These are phyloP conservation scores for Perizoma flavofasciatum DNA, from an alignment of 2,888 invertebrate species.

Conservation along the genomic window DNA sequence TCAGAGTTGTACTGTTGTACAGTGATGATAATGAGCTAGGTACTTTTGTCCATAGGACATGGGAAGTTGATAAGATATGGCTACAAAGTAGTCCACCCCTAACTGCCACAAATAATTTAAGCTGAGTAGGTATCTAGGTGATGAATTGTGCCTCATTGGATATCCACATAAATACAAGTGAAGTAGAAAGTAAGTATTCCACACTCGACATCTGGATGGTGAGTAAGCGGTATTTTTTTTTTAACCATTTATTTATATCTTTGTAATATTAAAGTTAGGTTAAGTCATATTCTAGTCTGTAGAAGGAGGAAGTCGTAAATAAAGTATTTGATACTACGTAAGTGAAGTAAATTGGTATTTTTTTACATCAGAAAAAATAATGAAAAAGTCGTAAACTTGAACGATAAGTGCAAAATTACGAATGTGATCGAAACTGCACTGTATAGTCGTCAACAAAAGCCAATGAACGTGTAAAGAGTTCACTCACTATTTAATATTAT, in stretches of 20 bases:
- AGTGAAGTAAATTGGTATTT: slow-evolving; percentile 23
- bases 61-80: slow-evolving; percentile 57
- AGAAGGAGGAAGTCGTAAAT: slow-evolving; percentile 19
- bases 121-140: slow-evolving; percentile 44
- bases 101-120: slow-evolving; percentile 34
- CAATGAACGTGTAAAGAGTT: background rate
- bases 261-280: slow-evolving; percentile 19
- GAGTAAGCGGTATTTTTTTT: slow-evolving; percentile 47
- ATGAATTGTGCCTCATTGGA: slow-evolving; percentile 44
- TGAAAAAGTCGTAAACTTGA: slow-evolving; percentile 16
- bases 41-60: slow-evolving; percentile 51
- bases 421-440: slow-evolving; percentile 14
- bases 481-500: no score
- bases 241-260: slow-evolving; percentile 28
- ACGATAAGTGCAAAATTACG: slow-evolving; percentile 9
- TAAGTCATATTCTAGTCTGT: slow-evolving; percentile 34
- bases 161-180: slow-evolving; percentile 56
- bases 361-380: slow-evolving; percentile 31
- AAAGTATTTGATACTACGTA: slow-evolving; percentile 28
- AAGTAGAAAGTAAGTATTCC: slow-evolving; percentile 64
- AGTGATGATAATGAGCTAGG: slow-evolving; percentile 42
- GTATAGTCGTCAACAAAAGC: slow-evolving; percentile 14
- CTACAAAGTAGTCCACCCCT: slow-evolving; percentile 29
- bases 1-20: slow-evolving; percentile 31
- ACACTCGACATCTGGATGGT: slow-evolving; percentile 51